These are phyloP conservation scores for Coracias cyanogaster DNA, from an alignment of 2,797 vertebrate species.

Conservation along the genomic window DNA sequence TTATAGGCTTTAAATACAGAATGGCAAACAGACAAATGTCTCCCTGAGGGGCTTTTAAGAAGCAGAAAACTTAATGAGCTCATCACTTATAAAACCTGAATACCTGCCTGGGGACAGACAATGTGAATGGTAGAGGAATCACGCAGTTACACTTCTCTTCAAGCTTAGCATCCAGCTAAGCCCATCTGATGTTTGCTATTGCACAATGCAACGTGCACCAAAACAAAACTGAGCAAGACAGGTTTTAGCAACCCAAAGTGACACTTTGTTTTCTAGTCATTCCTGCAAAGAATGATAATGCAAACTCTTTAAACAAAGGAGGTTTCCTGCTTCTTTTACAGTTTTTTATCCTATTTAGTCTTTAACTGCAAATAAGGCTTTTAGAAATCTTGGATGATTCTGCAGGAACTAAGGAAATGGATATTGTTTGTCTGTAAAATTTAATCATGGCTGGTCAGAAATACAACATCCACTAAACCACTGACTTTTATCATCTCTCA, in stretches of 20 bases:
- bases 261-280: background rate
- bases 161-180: background rate
- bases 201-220: background rate
- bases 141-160: background rate
- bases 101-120: slow-evolving; percentile 58
- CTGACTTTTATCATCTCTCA: background rate
- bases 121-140: slow-evolving; percentile 42
- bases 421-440: background rate
- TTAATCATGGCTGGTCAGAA: background rate
- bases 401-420: background rate
- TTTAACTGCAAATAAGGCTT: background rate
- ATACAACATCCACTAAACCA: background rate
- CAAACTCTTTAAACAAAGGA: background rate
- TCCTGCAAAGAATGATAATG: background rate
- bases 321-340: background rate
- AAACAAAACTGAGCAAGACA: background rate
- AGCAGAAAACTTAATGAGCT: slow-evolving; percentile 67
- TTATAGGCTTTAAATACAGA: slow-evolving; percentile 51
- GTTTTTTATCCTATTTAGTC: background rate
- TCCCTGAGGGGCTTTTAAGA: slow-evolving; percentile 59
- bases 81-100: slow-evolving; percentile 68
- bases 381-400: background rate
- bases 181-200: background rate
- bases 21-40: slow-evolving; percentile 35
- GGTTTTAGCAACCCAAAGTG: background rate